phyloP scores from a whole-genome alignment of 2,797 vertebrate species.

The Galagoides demidoff region DNA sequence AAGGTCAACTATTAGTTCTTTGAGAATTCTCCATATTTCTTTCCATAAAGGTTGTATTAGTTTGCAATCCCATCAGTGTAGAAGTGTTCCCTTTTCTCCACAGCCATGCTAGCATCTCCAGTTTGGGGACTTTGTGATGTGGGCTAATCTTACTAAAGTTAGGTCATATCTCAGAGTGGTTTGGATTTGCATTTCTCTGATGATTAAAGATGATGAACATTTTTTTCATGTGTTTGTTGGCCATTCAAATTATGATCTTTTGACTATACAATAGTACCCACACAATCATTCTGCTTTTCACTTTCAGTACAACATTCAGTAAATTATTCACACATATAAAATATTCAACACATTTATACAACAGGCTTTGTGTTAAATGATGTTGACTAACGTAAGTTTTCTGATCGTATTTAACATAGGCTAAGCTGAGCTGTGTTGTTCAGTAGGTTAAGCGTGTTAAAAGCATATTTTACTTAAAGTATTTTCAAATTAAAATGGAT shows the following conservation, averaged over 20 bases:
- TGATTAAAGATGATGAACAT: no score
- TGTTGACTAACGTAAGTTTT: neutral
- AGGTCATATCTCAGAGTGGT: no score
- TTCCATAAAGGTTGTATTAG: no score
- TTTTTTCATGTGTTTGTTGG: no score
- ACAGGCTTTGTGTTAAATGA: neutral
- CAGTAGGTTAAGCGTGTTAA: neutral
- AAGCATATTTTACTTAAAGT: neutral
- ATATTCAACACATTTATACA: neutral
- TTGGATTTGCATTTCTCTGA: no score
- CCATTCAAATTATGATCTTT: neutral
- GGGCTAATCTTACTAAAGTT: no score
- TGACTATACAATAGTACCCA: neutral
- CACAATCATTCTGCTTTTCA: neutral
- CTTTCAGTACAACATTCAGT: neutral
- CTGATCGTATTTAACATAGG: neutral
- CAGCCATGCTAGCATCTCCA: no score
- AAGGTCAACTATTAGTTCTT: no score
- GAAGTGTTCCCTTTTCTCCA: no score
- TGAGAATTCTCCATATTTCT: no score
- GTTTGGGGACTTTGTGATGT: no score
- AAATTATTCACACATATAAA: neutral
- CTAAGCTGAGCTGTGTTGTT: neutral
- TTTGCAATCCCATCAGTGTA: no score
- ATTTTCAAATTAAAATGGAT: neutral